Percentiles rank a stretch among this genome's conserved stretches.
phyloP scores from a whole-genome alignment of 2,113 vertebrate genomes.

The Echinops telfairi region DNA sequence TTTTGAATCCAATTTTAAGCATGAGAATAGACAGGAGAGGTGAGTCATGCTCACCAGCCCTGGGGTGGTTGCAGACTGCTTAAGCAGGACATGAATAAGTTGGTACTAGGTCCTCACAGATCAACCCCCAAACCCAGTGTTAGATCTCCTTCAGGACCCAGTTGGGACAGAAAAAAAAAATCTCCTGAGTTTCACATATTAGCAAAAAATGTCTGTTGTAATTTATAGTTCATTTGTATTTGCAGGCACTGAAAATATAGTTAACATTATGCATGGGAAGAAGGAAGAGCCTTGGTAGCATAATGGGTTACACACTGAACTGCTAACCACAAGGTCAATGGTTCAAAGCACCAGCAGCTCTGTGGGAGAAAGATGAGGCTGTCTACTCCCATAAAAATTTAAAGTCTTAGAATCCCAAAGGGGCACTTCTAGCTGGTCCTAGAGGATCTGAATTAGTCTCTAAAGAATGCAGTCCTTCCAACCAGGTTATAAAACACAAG shows the following conservation, averaged over 20 bases:
- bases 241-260: conserved; percentile 53
- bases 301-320: too few relatives aligned
- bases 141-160: conserved; percentile 50
- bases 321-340: too few relatives aligned
- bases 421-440: too few relatives aligned
- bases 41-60: conserved; percentile 1
- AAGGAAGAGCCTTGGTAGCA: conserved; percentile 1
- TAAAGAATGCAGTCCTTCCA: conserved; percentile 49
- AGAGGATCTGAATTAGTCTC: neutral
- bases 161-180: conserved; percentile 47
- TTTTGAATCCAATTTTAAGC: conserved; percentile 59
- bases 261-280: neutral
- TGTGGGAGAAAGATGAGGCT: too few relatives aligned
- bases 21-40: conserved; percentile 14
- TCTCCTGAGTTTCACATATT: conserved; percentile 50
- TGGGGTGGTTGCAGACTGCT: neutral
- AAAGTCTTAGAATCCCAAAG: too few relatives aligned
- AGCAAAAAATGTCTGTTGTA: conserved; percentile 63
- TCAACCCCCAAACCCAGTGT: neutral
- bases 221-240: neutral
- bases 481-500: conserved; percentile 62
- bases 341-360: too few relatives aligned
- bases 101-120: conserved; percentile 47
- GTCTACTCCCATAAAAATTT: too few relatives aligned
- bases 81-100: conserved; percentile 66